These are phyloP conservation scores for Epinephelus coioides DNA, from an alignment of 2,797 vertebrate species.

Conservation along the genomic window DNA sequence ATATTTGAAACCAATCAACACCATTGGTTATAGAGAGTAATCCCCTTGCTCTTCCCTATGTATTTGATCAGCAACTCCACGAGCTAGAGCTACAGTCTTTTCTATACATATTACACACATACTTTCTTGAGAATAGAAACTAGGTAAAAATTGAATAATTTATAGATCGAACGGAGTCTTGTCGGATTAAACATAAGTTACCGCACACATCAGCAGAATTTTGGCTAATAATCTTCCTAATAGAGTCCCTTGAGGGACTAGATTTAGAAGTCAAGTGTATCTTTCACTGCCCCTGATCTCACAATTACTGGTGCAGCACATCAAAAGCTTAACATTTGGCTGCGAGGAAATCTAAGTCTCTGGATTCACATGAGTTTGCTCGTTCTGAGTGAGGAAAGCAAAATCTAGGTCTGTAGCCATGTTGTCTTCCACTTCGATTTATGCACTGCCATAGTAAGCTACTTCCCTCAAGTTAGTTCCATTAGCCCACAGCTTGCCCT, in stretches of 20 bases:
- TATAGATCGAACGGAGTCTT: conserved; percentile 8
- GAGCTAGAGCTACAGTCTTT: background rate
- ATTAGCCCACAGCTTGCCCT: conserved; percentile 48
- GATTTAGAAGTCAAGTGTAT: conserved; percentile 22
- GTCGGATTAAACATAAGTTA: conserved; percentile 43
- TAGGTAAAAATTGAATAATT: conserved; percentile 42
- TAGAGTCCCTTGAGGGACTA: conserved; percentile 53
- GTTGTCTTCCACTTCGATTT: conserved; percentile 25
- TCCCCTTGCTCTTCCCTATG: background rate
- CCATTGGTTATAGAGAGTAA: background rate
- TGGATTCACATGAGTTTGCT: background rate
- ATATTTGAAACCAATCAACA: too few relatives aligned
- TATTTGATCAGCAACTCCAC: background rate
- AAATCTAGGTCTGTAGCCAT: conserved; percentile 1
- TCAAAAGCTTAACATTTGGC: conserved; percentile 47
- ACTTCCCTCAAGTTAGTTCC: conserved; percentile 49
- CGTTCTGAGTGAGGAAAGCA: background rate
- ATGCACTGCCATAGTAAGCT: conserved; percentile 48
- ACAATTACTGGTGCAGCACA: conserved; percentile 40
- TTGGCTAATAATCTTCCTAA: conserved; percentile 54
- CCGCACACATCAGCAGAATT: conserved; percentile 53
- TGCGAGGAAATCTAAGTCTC: conserved; percentile 4
- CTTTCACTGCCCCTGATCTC: conserved; percentile 14
- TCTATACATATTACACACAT: background rate
- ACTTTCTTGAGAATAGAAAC: conserved; percentile 24